Evolutionary conservation across 1,140 invertebrate genomes (phyloP).

Genomic region (Hirudo medicinalis): DNA sequence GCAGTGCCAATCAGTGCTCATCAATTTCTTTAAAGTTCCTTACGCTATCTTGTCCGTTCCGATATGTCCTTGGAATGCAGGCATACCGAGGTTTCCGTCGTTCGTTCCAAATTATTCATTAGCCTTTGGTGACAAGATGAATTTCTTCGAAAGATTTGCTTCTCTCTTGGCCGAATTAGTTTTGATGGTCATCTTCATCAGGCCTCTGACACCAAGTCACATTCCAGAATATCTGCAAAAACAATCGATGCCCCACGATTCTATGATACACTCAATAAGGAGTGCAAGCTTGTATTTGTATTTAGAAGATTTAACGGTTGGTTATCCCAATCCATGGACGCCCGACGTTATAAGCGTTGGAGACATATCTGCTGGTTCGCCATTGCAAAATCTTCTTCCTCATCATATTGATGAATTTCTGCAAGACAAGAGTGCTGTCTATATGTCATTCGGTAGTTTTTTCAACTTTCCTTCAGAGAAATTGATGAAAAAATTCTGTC

Average conservation of each 20-base stretch:
- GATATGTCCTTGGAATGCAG: not conserved
- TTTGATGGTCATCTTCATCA: not conserved
- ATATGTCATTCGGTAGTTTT: slow-evolving; percentile 12
- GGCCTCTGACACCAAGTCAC: no score
- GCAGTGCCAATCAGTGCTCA: not conserved
- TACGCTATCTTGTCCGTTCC: not conserved
- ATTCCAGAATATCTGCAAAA: no score
- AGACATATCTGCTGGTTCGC: slow-evolving; percentile 4
- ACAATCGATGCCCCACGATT: no score
- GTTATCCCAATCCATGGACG: not conserved
- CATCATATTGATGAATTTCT: slow-evolving; percentile 1
- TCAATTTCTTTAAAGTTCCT: not conserved
- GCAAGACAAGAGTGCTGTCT: not conserved
- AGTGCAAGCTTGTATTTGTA: not conserved
- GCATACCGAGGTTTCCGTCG: slow-evolving; percentile 9
- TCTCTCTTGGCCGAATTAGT: not conserved
- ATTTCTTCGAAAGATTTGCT: not conserved
- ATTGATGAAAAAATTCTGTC: not conserved
- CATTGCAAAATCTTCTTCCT: not conserved
- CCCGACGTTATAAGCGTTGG: slow-evolving; percentile 5
- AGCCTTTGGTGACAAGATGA: not conserved
- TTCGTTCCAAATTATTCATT: not conserved
- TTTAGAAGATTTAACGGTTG: slow-evolving; percentile 10
- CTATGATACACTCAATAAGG: no score
- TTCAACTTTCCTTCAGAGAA: slow-evolving; percentile 2